Evolutionary conservation across 2,888 invertebrate genomes (phyloP), one percentile per base, ranked within the genome.

Genomic region (Chromoteleia sp.): DNA sequence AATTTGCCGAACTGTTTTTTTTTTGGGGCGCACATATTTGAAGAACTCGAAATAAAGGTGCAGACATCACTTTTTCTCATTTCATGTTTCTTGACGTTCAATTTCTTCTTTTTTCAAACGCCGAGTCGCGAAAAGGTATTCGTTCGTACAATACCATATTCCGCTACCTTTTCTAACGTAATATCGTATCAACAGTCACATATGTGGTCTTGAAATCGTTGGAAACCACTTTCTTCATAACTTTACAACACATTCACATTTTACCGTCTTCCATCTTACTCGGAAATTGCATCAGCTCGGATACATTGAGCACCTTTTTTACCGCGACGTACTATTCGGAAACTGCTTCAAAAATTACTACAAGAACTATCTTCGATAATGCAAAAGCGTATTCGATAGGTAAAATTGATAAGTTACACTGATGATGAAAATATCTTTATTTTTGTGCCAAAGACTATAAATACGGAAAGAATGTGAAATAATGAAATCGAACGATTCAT

Each of bases 221-320:
- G 58, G 48, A 63, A 80, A 70, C 63, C 75, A 74, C 65, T 74
- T 80, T 80, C 63, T 63, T 75, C 75, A 43, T 68, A 73, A 73
- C 73, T 67, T 73, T 73, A 59, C 61, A 76, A 61, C 68, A 45
- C 61, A 68, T 76, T 59, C 68, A 36, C 14, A 21, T 45, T 68
- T 67, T 54, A 63, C 58, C 65, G 39, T 59, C 19, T 50, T 71
- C 58, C 78, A 52, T 78, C 73, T 58, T 78, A 43, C 52, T 10
- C 59, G 48, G 63, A 71, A 78, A 78, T 78, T 65, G 70, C 78
- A 65, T 78, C 70, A 58, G 50, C 63, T 30, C 19, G 41, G 52
- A 56, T 70, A 45, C 61, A 68, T 61, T 45, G 61, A 76, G 68
- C 68, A 59, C 48, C 54, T 33, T 59, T 48, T 39, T 41, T 15